Evolutionary conservation across 2,797 vertebrate species (phyloP), one percentile per base, ranked within the genome.

Genomic region (Manis pentadactyla): DNA sequence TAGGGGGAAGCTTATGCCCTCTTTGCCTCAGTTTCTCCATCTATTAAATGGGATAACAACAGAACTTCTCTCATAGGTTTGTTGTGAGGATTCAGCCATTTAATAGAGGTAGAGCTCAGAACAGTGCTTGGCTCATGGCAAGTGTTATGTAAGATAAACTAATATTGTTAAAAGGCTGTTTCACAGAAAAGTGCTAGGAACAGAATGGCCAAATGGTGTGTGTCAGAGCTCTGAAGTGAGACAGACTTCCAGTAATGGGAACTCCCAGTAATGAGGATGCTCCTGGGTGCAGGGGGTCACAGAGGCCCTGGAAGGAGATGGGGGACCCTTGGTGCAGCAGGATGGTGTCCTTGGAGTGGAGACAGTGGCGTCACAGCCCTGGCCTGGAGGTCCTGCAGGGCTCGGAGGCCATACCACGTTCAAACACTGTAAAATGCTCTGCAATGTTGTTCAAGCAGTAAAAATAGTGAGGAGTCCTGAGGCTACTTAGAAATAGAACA

Each of bases 381-480:
- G 75, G 55, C 89, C 75, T 77, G 34, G 15, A 55, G 42, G 29
- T 84, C 79, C 57, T 55, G 23, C 83, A 1, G 0, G 21, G 46
- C 49, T 92, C 31, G 5, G 29, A 94, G 59, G 71, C 75, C 53
- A 69, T 5, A 25, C 34, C 5, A n/a, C 49, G n/a, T 88, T 83
- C 59, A 63, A 87, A 92, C 83, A 42, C 79, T 84, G 27, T 92
- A 83, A 93, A 93, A 74, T 90, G 7, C 29, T 79, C 78, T 23
- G 71, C 92, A 37, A 13, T 83, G 73, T 86, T 87, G 39, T 94
- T 94, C 0, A 0, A 92, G 86, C 83, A 93, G 19, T 97, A 93
- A 97, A 97, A 95, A 74, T 74, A 90, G 82, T 46, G 64, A 94
- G 91, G 83, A 89, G 93, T 97, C 97, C 87, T 21, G 91, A 95